Conservation (phyloP, 2,888 invertebrate genomes). For the Achlya flavicornis region DNA sequence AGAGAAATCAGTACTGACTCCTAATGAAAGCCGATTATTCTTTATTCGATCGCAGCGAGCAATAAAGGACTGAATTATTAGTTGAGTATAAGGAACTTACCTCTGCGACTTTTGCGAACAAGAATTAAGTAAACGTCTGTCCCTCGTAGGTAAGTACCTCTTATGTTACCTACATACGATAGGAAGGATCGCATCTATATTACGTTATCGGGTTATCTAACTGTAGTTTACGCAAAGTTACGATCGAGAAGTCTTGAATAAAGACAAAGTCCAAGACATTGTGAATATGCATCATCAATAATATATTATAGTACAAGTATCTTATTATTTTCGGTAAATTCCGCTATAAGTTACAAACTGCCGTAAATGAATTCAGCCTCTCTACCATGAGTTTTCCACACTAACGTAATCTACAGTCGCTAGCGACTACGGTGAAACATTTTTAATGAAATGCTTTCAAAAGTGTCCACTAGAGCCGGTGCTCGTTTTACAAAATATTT, state of each 20-base stretch:
- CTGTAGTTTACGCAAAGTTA: background rate
- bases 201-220: background rate
- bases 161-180: no score
- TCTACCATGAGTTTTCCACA: no score
- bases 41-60: constrained; percentile 34
- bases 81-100: background rate
- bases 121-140: background rate
- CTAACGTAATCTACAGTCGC: no score
- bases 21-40: constrained; percentile 61
- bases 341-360: no score
- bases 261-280: no score
- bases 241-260: background rate
- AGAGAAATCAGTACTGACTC: constrained; percentile 50
- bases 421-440: no score
- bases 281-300: background rate
- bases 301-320: background rate
- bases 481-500: no score
- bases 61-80: background rate
- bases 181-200: background rate
- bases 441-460: no score
- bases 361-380: no score
- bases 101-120: background rate
- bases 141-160: background rate
- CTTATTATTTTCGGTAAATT: background rate
- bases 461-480: no score